phyloP scores from a whole-genome alignment of 2,888 invertebrate genomes.

The Alcis repandata region DNA sequence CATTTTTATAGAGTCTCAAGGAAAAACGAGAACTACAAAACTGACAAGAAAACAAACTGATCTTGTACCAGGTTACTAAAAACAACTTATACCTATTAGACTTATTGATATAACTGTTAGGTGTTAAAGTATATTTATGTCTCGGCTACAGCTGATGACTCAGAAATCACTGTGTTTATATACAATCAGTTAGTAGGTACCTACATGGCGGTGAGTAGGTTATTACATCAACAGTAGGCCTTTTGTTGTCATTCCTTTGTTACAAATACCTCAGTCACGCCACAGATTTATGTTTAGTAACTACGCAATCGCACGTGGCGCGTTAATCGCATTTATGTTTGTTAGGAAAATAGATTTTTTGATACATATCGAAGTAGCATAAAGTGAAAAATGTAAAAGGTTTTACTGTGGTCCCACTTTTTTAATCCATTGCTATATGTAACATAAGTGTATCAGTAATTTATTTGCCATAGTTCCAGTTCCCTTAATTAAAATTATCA shows the following conservation, averaged over 20 bases:
- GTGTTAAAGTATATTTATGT: conserved; percentile 6
- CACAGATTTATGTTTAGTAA: background rate
- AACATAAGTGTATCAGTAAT: no score
- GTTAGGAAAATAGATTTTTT: no score
- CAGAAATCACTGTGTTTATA: conserved; percentile 30
- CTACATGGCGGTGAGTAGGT: conserved; percentile 13
- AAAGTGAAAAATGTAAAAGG: background rate
- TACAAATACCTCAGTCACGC: conserved; percentile 15
- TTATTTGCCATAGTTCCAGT: no score
- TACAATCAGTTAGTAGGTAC: conserved; percentile 22
- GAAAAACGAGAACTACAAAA: no score
- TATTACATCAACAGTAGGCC: conserved; percentile 40
- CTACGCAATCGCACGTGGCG: conserved; percentile 1
- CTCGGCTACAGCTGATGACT: conserved; percentile 42
- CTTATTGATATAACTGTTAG: conserved; percentile 3
- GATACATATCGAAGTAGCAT: no score
- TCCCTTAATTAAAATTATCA: no score
- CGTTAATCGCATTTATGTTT: background rate
- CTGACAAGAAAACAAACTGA: no score
- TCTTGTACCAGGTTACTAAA: no score
- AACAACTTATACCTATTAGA: background rate
- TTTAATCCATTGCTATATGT: no score
- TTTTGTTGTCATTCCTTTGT: conserved; percentile 27
- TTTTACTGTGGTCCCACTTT: no score
- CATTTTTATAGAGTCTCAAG: no score